These are phyloP conservation scores for Paradoxurus hermaphroditus DNA, from an alignment of 2,113 vertebrate genomes.

Conservation along the genomic window DNA sequence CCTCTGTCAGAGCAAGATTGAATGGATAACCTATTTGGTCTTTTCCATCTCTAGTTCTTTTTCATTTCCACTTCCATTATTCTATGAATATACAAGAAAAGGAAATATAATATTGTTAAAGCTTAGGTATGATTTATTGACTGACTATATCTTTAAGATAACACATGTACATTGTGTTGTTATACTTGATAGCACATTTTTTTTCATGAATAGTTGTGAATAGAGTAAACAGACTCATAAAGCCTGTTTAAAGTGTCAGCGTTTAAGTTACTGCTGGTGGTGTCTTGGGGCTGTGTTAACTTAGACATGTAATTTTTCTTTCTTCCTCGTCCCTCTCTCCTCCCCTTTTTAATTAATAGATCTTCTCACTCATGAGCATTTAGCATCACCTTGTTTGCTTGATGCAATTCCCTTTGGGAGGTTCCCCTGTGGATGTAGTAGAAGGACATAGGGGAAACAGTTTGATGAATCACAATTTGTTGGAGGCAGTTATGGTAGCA, in stretches of 20 bases:
- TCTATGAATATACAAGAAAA: conserved; percentile 52
- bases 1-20: conserved; percentile 58
- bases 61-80: conserved; percentile 59
- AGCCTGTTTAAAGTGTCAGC: conserved; percentile 73
- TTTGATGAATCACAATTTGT: conserved; percentile 81
- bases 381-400: conserved; percentile 80
- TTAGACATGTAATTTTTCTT: conserved; percentile 76
- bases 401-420: conserved; percentile 67
- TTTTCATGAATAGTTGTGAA: conserved; percentile 67
- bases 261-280: conserved; percentile 72
- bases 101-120: conserved; percentile 48
- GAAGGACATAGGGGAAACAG: conserved; percentile 54
- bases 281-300: conserved; percentile 80
- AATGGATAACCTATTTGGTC: conserved; percentile 56
- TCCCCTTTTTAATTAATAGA: conserved; percentile 79
- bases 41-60: conserved; percentile 13
- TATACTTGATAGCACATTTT: conserved; percentile 69
- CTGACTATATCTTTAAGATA: conserved; percentile 76
- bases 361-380: conserved; percentile 72
- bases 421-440: conserved; percentile 59
- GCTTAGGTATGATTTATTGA: conserved; percentile 74
- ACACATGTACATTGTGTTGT: conserved; percentile 70
- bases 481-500: conserved; percentile 79
- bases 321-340: conserved; percentile 20
- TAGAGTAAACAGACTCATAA: conserved; percentile 79